phyloP scores from a whole-genome alignment of 2,797 vertebrate species.

The Ctenopoma multispine region DNA sequence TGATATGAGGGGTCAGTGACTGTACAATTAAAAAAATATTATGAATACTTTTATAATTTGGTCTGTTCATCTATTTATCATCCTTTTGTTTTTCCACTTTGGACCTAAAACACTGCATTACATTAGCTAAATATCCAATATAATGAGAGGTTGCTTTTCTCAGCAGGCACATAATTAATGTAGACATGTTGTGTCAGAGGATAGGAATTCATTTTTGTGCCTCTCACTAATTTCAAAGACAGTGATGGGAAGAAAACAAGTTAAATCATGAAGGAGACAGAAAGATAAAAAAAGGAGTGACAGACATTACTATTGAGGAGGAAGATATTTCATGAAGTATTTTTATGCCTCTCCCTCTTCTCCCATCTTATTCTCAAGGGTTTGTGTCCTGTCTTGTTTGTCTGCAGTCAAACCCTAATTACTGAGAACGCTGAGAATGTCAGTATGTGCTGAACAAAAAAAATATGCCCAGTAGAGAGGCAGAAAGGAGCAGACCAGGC shows the following conservation, averaged over 20 bases:
- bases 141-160: conserved; percentile 27
- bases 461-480: conserved; percentile 29
- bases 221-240: conserved; percentile 59
- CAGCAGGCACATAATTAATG: conserved; percentile 48
- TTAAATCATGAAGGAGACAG: conserved; percentile 50
- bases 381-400: conserved; percentile 37
- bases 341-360: conserved; percentile 15
- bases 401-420: conserved; percentile 53
- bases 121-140: conserved; percentile 31
- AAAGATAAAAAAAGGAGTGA: conserved; percentile 48
- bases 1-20: background rate
- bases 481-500: conserved; percentile 4
- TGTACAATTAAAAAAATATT: background rate
- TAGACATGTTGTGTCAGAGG: conserved; percentile 51
- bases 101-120: conserved; percentile 1
- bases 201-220: conserved; percentile 43
- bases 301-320: conserved; percentile 44
- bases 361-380: conserved; percentile 19
- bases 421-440: conserved; percentile 28
- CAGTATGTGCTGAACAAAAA: conserved; percentile 23
- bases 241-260: conserved; percentile 51
- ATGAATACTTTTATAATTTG: background rate
- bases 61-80: background rate
- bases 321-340: conserved; percentile 39
- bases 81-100: conserved; percentile 4